A percentile compares a stretch with the other conserved stretches of the same genome.
Evolutionary conservation across 2,888 invertebrate genomes (phyloP).

Genomic region (Drosophila villosipedis): DNA sequence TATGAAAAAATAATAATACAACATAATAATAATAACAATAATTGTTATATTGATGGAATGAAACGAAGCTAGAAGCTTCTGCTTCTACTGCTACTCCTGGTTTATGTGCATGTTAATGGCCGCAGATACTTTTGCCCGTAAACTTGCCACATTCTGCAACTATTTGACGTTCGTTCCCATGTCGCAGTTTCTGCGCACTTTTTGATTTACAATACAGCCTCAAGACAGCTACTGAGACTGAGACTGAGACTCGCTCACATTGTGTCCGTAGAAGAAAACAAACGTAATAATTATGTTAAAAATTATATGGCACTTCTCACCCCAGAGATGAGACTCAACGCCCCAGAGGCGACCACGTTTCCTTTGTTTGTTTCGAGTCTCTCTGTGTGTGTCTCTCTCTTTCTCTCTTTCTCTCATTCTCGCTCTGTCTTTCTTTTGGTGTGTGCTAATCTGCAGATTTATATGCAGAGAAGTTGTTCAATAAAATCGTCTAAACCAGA

Average conservation of each 20-base stretch:
- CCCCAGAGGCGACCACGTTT: conserved; percentile 17
- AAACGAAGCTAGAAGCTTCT: conserved; percentile 32
- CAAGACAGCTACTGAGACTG: conserved; percentile 6
- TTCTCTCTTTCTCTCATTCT: conserved; percentile 15
- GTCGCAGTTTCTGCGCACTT: conserved; percentile 56
- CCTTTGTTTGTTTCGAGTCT: conserved; percentile 38
- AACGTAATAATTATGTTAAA: conserved; percentile 81
- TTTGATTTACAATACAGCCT: conserved; percentile 49
- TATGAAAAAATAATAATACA: conserved; percentile 76
- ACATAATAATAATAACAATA: conserved; percentile 77
- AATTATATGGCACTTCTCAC: conserved; percentile 80
- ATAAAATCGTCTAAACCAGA: conserved; percentile 82
- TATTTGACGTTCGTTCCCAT: conserved; percentile 43
- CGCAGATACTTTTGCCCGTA: conserved; percentile 33
- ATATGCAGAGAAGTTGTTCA: conserved; percentile 84
- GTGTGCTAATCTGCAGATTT: conserved; percentile 82
- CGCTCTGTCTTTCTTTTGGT: neutral
- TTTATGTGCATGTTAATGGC: conserved; percentile 67
- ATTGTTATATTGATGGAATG: conserved; percentile 72
- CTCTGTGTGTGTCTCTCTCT: conserved; percentile 3
- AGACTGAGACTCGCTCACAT: conserved; percentile 39
- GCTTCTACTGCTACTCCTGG: conserved; percentile 36
- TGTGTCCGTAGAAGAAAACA: conserved; percentile 53
- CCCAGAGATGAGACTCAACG: conserved; percentile 42
- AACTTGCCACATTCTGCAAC: conserved; percentile 35